Conservation (phyloP, 2,888 invertebrate species). For the Agapostemon virescens region DNA sequence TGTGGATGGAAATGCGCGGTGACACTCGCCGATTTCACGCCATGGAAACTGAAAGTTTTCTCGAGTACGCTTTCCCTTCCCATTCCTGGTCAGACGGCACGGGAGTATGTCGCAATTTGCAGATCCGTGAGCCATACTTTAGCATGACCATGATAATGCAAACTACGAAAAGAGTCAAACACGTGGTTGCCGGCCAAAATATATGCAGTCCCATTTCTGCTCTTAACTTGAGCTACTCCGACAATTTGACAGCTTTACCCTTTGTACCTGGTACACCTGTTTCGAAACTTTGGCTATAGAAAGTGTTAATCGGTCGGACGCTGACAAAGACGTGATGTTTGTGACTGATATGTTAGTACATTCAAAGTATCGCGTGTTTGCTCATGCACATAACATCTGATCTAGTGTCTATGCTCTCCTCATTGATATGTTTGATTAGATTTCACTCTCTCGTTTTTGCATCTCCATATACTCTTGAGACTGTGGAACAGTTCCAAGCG, state of each 20-base stretch:
- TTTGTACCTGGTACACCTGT: constrained; percentile 18
- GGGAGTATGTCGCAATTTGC: constrained; percentile 86
- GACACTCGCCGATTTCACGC: constrained; percentile 63
- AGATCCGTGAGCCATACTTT: constrained; percentile 87
- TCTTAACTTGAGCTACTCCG: background rate
- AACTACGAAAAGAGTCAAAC: constrained; percentile 87
- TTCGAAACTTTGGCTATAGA: constrained; percentile 28
- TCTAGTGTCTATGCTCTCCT: constrained; percentile 84
- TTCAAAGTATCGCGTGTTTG: constrained; percentile 54
- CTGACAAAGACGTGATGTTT: background rate
- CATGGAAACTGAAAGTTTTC: constrained; percentile 76
- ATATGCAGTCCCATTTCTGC: constrained; percentile 85
- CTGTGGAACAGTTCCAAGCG: constrained; percentile 63
- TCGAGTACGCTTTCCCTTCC: constrained; percentile 84
- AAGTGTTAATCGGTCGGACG: constrained; percentile 26
- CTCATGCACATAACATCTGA: background rate
- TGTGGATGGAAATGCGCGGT: constrained; percentile 32
- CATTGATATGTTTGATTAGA: constrained; percentile 82
- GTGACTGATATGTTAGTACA: constrained; percentile 24
- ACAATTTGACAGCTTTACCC: constrained; percentile 9
- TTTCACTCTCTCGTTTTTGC: constrained; percentile 91
- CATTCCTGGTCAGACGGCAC: constrained; percentile 85
- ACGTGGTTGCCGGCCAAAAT: constrained; percentile 89
- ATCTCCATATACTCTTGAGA: constrained; percentile 83
- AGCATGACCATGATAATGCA: constrained; percentile 89